phyloP scores from a whole-genome alignment of 2,797 vertebrate species.

The Etheostoma perlongum region DNA sequence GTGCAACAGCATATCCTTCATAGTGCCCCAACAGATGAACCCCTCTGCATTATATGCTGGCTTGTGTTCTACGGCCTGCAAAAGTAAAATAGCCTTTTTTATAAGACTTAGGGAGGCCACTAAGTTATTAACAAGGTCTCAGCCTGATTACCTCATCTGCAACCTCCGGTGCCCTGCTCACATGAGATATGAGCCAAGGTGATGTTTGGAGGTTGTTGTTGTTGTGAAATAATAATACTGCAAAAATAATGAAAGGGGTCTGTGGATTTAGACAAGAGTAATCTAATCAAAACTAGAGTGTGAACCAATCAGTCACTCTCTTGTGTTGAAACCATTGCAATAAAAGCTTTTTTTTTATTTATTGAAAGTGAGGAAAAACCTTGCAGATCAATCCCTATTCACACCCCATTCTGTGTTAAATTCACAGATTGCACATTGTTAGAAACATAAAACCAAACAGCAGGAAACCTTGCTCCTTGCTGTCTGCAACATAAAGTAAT shows the following conservation, averaged over 20 bases:
- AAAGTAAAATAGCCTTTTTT: not conserved
- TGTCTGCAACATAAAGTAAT: not conserved
- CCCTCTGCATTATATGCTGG: too few species aligned
- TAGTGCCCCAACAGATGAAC: too few species aligned
- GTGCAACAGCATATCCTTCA: not conserved
- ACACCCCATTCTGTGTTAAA: not conserved
- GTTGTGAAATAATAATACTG: conserved; percentile 11
- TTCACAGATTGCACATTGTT: not conserved
- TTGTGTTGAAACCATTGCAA: not conserved
- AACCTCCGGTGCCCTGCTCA: conserved; percentile 18
- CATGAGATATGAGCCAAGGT: not conserved
- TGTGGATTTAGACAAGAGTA: not conserved
- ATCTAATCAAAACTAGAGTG: not conserved
- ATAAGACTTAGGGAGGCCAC: not conserved
- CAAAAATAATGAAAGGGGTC: not conserved
- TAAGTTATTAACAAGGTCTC: not conserved
- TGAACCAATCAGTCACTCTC: not conserved
- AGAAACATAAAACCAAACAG: not conserved
- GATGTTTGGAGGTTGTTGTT: not conserved
- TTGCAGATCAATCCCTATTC: not conserved
- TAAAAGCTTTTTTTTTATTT: not conserved
- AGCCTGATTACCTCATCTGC: conserved; percentile 1
- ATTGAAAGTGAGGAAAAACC: not conserved
- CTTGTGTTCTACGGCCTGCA: not conserved
- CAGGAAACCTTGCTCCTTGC: not conserved